Evolutionary conservation across 2,888 invertebrate genomes (phyloP), one percentile per base, ranked within the genome.

Genomic region (Tachystola acroxantha): DNA sequence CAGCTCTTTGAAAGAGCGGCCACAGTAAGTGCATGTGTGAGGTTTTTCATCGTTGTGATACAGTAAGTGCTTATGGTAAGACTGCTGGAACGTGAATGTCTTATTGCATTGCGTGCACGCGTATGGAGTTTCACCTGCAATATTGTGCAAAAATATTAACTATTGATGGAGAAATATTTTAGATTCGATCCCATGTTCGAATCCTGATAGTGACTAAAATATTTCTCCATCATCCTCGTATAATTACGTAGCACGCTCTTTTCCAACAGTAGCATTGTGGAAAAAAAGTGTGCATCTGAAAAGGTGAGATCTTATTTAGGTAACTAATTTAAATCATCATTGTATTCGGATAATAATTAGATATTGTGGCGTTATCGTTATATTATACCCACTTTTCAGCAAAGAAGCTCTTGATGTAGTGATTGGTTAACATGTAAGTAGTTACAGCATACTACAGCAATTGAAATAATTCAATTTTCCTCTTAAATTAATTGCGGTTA

Each of bases 41-140:
- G 95, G 95, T 59, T 95, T 95, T 54, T 95, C 95, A 57, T 94
- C 93, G 42, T 93, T 94, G 65, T 96, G 96, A 64, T 96, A 96
- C 34, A 95, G 84, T 62, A 95, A 89, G 75, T 96, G 96, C 65
- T 96, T 96, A 70, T 95, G 95, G 72, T 94, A 95, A 0, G 95
- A 95, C 60, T 96, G 96, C 78, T 96, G 96, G 78, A 96, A 96
- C 33, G 95, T 95, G 73, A 96, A 96, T 7, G 93, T 93, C 69
- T 95, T 94, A 48, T 92, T 92, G 65, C 96, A 96, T 51, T 93
- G 91, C 32, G 89, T 87, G 62, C 96, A 96, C 12, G 91, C 91
- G 64, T 96, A 96, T 0, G 96, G 96, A 89, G 94, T 95, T 88
- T 96, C 96, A 40, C 96, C 95, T 91, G 87, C 57, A 87, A 44